phyloP scores from a whole-genome alignment of 1,140 invertebrate genomes.

The Drosophila kepulauana region DNA sequence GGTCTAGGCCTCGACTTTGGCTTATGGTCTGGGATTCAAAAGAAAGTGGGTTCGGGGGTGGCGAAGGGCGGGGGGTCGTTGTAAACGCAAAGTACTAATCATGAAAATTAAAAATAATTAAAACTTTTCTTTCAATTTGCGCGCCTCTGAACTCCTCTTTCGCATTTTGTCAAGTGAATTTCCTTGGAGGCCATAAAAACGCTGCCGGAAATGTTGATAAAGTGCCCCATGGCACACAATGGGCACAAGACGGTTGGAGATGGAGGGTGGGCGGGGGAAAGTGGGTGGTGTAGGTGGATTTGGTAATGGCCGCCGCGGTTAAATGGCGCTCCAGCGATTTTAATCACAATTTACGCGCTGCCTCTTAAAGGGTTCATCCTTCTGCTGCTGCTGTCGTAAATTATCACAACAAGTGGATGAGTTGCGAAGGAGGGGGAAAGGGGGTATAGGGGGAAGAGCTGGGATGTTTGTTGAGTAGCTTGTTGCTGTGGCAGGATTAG shows the following conservation, averaged over 20 bases:
- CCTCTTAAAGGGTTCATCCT: conserved; percentile 55
- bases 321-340: conserved; percentile 82
- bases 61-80: conserved; percentile 18
- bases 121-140: conserved; percentile 83
- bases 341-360: conserved; percentile 78
- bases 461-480: conserved; percentile 33
- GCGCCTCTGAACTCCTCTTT: conserved; percentile 8
- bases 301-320: conserved; percentile 78
- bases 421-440: not conserved
- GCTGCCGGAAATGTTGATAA: conserved; percentile 66
- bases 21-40: conserved; percentile 8
- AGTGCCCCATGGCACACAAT: conserved; percentile 39
- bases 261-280: conserved; percentile 3
- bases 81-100: conserved; percentile 83
- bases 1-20: not conserved
- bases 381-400: conserved; percentile 48
- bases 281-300: not conserved
- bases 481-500: conserved; percentile 65
- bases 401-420: conserved; percentile 47
- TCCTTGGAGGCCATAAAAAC: conserved; percentile 73
- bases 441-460: not conserved
- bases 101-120: conserved; percentile 84
- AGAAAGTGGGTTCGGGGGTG: not conserved
- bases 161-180: conserved; percentile 57
- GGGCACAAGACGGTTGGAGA: not conserved